A percentile compares a stretch with the other conserved stretches of the same genome.
Conservation (phyloP, 2,113 vertebrate genomes). For the Nansenia antarctica region DNA sequence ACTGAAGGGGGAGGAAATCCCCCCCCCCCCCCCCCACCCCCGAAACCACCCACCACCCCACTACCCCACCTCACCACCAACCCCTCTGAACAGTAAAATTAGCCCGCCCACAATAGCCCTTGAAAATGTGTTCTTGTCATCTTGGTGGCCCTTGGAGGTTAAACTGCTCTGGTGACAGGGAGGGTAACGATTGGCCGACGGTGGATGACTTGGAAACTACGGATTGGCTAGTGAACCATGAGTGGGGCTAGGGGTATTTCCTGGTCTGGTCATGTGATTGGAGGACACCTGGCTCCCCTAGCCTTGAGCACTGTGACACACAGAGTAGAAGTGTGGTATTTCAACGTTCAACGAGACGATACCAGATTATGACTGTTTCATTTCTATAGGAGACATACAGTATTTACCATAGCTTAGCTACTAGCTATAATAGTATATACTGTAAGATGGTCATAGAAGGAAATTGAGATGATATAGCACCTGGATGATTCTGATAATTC, state of each 20-base stretch:
- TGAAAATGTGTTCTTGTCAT: constrained; percentile 12
- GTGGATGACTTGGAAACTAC: background rate
- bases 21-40: background rate
- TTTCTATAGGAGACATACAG: background rate
- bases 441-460: no score
- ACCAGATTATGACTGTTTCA: background rate
- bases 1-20: constrained; percentile 18
- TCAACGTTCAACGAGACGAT: no score
- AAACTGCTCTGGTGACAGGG: constrained; percentile 1
- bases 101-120: constrained; percentile 16
- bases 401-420: background rate
- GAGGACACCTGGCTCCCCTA: background rate
- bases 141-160: constrained; percentile 16
- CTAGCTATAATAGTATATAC: no score
- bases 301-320: background rate
- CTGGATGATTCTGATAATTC: background rate
- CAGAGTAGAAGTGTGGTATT: background rate
- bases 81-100: constrained; percentile 23
- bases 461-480: no score
- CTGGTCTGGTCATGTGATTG: background rate
- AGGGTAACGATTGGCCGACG: background rate
- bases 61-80: background rate
- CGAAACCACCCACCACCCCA: background rate
- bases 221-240: background rate
- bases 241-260: no score